Conservation (phyloP, 2,888 invertebrate genomes). For the Eilema caniola region DNA sequence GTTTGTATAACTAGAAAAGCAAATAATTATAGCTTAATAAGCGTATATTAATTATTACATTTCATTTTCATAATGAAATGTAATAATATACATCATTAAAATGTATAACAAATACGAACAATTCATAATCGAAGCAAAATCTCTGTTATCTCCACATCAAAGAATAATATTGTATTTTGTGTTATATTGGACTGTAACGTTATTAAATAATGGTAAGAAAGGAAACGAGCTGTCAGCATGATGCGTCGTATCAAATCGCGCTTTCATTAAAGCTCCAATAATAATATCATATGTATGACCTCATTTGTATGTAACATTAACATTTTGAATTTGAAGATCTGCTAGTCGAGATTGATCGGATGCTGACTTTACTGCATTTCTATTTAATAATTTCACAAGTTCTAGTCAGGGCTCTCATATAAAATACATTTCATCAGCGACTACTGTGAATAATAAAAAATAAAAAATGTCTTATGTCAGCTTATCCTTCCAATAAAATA, state of each 20-base stretch:
- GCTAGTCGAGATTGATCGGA: too few species aligned
- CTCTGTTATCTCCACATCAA: background rate
- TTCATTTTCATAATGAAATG: too few species aligned
- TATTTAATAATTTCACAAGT: too few species aligned
- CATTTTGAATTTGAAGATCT: too few species aligned
- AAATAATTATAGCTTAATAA: too few species aligned
- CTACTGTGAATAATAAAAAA: background rate
- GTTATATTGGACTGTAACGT: conserved; percentile 52
- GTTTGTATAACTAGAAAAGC: too few species aligned
- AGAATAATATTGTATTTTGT: background rate
- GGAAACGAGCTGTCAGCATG: conserved; percentile 79
- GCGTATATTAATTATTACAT: too few species aligned
- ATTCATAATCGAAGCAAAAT: background rate
- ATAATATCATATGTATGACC: conserved; percentile 68
- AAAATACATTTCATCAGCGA: background rate
- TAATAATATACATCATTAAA: too few species aligned
- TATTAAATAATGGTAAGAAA: conserved; percentile 79
- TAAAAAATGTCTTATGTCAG: background rate
- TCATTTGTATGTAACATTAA: too few species aligned
- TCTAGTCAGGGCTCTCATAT: background rate
- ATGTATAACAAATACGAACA: background rate
- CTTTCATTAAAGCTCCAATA: conserved; percentile 79
- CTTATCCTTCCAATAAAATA: background rate
- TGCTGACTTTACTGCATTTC: too few species aligned
- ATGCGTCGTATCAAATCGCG: conserved; percentile 82